Base-by-base conservation (phyloP, 64 coral and sea anemone species). In the Montipora capricornis region DNA sequence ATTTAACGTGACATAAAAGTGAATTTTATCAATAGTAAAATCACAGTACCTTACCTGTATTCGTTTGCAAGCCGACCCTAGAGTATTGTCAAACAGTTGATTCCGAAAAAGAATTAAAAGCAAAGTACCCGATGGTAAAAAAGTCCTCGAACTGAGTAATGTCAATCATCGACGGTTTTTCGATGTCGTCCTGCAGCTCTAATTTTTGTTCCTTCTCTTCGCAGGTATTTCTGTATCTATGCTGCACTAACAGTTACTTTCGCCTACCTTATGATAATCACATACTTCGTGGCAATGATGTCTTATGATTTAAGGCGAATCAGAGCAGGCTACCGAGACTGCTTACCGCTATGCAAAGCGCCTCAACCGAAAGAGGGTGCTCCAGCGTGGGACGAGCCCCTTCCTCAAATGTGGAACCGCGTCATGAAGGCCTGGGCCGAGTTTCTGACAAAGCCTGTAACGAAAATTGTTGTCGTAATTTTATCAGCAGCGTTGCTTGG, bases 191-290 rank as follows among this genome's bases (percentile, higher is more conserved):
- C 15, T 68, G 17, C 64, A 12, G 64, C 14, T 4, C 4, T 14
- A 17, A 15, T 12, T 68, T 16, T 17, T 17, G 13, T 68, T 68
- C 14, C 12, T 29, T 20, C 20, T 71, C 4, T 24, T 71, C 24
- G 89, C 5, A 62, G 44, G 46, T 88, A 93, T 52, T 93, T 93
- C 14, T 93, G 91, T 58, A 50, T 79, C 44, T 93, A 93, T 47
- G 91, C 91, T 46, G 91, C 91, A 8, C 13, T 73, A 24, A 13
- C 91, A 7, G 71, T 93, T 55, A 88, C 91, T 17, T 88, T 87
- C 48, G 37, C 91, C 6, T 93, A 88, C 62, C 4, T 93, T 29
- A 44, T 87, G 45, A 80, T 93, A 5, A 59, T 93, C 14, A 93
- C 91, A 1, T 76, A 79, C 17, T 93, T 93, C 78, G 91, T 93